These are phyloP conservation scores for Puntigrus tetrazona DNA, from an alignment of 2,113 vertebrate species.

Conservation along the genomic window DNA sequence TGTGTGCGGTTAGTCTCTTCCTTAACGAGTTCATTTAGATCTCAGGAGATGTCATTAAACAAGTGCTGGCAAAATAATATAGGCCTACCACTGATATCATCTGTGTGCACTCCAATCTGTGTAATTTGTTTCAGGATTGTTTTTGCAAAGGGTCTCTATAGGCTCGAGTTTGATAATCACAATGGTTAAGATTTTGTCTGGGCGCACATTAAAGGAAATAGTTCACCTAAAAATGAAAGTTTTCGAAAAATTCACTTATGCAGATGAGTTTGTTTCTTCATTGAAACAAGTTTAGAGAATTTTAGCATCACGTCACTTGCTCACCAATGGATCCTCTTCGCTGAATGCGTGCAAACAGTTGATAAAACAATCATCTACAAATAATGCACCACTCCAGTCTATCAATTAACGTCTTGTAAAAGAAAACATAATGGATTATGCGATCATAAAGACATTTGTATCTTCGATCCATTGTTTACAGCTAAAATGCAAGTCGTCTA, in stretches of 20 bases:
- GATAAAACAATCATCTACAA: too few species aligned
- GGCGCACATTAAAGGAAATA: background rate
- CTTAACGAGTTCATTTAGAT: conserved; percentile 14
- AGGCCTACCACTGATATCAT: conserved; percentile 13
- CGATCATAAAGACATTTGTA: background rate
- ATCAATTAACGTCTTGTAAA: background rate
- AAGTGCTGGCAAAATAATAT: background rate
- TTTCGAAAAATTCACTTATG: background rate
- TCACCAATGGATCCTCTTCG: background rate
- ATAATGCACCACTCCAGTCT: background rate
- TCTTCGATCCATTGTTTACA: too few species aligned
- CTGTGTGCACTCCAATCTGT: background rate
- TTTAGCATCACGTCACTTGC: too few species aligned
- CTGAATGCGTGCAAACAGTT: too few species aligned
- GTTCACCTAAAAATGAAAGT: background rate
- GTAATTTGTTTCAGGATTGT: background rate
- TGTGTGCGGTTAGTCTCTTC: conserved; percentile 10
- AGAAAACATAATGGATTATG: background rate
- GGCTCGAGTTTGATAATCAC: background rate
- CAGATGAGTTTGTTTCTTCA: background rate
- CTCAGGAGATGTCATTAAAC: conserved; percentile 28
- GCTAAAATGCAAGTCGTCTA: background rate
- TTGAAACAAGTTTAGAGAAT: too few species aligned
- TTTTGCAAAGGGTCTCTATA: background rate
- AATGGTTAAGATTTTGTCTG: background rate